Percentiles rank a stretch among this genome's conserved stretches.
These are phyloP conservation scores for Oscarella lobularis DNA, from an alignment of 37 sponge, comb jelly and placozoan genomes.

Conservation along the genomic window DNA sequence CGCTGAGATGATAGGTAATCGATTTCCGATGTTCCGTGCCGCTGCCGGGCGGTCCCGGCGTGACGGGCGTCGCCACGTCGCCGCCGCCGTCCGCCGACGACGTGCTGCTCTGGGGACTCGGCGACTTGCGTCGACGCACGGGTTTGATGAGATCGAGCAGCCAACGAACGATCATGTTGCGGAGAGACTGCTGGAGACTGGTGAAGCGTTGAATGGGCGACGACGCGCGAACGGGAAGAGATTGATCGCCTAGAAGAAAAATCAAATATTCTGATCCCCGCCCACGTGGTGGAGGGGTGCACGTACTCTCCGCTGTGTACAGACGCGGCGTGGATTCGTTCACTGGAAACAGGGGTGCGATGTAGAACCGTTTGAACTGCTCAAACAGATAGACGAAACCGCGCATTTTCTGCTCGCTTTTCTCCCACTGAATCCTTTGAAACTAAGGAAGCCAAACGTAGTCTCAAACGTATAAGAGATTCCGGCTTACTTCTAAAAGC, in stretches of 20 bases:
- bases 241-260: no score
- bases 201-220: no score
- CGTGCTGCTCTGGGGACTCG: neutral
- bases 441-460: conserved; percentile 13
- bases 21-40: no score
- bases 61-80: neutral
- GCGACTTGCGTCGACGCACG: no score
- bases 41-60: neutral
- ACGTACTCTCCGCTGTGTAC: no score
- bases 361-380: conserved; percentile 69
- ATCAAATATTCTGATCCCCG: no score
- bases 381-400: conserved; percentile 74
- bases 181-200: neutral
- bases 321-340: neutral
- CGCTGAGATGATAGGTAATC: neutral
- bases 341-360: conserved; percentile 36
- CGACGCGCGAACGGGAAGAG: no score
- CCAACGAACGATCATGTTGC: neutral
- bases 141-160: neutral
- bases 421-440: conserved; percentile 56
- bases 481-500: neutral
- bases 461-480: neutral
- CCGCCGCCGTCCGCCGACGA: neutral
- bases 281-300: no score
- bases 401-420: conserved; percentile 25